A percentile compares a stretch with the other conserved stretches of the same genome.
These are phyloP conservation scores for Platycercus adscitus DNA, from an alignment of 2,113 vertebrate genomes.

Conservation along the genomic window DNA sequence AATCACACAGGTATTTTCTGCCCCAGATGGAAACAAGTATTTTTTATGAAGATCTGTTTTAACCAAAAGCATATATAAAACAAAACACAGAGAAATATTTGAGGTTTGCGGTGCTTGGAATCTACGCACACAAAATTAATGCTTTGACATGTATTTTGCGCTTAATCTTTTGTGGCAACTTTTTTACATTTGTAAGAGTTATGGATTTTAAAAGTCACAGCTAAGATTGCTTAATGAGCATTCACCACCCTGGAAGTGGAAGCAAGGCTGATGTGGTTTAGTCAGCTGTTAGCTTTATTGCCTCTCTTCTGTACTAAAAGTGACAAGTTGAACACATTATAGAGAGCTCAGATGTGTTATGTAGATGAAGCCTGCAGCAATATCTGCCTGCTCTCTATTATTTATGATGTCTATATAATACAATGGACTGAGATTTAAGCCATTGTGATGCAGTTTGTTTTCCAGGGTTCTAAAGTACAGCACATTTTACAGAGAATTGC, in stretches of 20 bases:
- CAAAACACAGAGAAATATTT: constrained; percentile 62
- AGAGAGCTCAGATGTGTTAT: constrained; percentile 88
- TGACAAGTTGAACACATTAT: constrained; percentile 87
- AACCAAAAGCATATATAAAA: constrained; percentile 64
- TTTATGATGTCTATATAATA: constrained; percentile 88
- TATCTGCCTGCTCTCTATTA: constrained; percentile 87
- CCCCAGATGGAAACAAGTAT: constrained; percentile 64
- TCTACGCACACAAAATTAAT: constrained; percentile 68
- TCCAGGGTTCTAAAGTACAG: constrained; percentile 83
- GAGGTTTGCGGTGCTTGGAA: constrained; percentile 55
- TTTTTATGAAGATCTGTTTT: constrained; percentile 61
- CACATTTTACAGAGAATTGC: constrained; percentile 85
- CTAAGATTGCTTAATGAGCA: constrained; percentile 86
- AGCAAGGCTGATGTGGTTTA: constrained; percentile 80
- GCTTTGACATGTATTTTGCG: constrained; percentile 75
- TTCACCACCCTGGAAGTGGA: constrained; percentile 79
- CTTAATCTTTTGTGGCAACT: constrained; percentile 84
- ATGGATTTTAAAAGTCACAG: constrained; percentile 85
- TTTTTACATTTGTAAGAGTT: constrained; percentile 85
- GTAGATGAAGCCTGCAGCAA: constrained; percentile 87
- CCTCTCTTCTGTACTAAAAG: constrained; percentile 85
- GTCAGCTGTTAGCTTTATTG: constrained; percentile 87
- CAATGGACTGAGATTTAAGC: constrained; percentile 87
- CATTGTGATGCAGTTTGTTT: constrained; percentile 86
- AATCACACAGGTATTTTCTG: constrained; percentile 46